Percentiles rank a stretch among this genome's conserved stretches.
Conservation (phyloP, 2,797 vertebrate species). For the Hyperoplus lanceolatus region DNA sequence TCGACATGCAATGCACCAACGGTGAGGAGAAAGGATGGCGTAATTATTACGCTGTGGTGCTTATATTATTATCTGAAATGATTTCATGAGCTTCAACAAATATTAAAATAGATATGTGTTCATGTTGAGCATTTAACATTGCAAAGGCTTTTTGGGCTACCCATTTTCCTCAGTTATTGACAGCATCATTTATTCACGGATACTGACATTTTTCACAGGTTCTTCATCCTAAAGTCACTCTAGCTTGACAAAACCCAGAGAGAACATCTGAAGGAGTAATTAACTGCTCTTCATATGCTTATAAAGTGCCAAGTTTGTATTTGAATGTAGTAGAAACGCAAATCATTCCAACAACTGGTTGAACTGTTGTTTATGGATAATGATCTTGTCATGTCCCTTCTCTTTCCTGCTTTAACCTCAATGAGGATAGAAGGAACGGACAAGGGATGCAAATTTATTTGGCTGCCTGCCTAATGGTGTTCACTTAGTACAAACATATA, state of each 20-base stretch:
- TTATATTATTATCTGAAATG: neutral
- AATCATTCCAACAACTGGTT: neutral
- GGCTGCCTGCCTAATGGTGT: slow-evolving; percentile 58
- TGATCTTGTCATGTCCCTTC: slow-evolving; percentile 15
- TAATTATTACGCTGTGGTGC: neutral
- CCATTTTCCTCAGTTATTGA: slow-evolving; percentile 25
- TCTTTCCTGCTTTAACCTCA: slow-evolving; percentile 35
- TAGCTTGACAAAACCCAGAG: slow-evolving; percentile 8
- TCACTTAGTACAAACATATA: slow-evolving; percentile 43
- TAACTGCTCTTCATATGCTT: neutral
- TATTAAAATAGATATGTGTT: slow-evolving; percentile 4
- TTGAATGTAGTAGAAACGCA: neutral
- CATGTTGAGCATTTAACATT: neutral
- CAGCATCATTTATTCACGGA: slow-evolving; percentile 33
- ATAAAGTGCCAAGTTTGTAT: slow-evolving; percentile 7
- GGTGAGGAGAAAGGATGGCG: slow-evolving; percentile 83
- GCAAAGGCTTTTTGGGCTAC: neutral
- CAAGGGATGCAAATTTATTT: slow-evolving; percentile 43
- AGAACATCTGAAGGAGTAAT: slow-evolving; percentile 14
- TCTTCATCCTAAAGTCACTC: slow-evolving; percentile 6
- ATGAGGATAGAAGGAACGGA: slow-evolving; percentile 45
- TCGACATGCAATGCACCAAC: slow-evolving; percentile 87
- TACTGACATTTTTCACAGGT: slow-evolving; percentile 11
- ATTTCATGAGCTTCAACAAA: neutral
- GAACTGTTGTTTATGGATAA: slow-evolving; percentile 7